Percentiles rank a stretch among this genome's conserved stretches.
Evolutionary conservation across 2,888 invertebrate species (phyloP).

Genomic region (Plemyria rubiginata): DNA sequence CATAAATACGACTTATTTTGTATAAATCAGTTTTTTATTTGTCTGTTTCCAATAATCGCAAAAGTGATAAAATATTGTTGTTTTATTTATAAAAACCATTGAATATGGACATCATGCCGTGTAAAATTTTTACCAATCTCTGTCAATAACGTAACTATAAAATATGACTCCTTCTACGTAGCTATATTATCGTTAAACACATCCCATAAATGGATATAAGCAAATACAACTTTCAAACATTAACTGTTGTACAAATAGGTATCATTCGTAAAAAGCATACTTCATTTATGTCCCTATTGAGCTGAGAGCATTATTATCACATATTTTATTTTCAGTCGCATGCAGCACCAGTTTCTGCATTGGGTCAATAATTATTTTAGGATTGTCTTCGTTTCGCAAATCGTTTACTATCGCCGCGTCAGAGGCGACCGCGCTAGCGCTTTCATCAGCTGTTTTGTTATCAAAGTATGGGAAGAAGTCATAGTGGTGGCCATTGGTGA

Average conservation of each 20-base stretch:
- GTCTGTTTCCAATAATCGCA: slow-evolving; percentile 9
- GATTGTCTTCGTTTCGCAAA: slow-evolving; percentile 64
- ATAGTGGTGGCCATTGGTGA: slow-evolving; percentile 74
- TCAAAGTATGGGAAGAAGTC: slow-evolving; percentile 80
- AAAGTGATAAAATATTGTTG: slow-evolving; percentile 21
- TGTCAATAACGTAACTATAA: slow-evolving; percentile 41
- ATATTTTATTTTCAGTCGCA: slow-evolving; percentile 83
- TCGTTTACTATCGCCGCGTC: slow-evolving; percentile 37
- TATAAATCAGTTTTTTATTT: background rate
- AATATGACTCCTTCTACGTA: slow-evolving; percentile 50
- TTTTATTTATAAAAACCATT: slow-evolving; percentile 10
- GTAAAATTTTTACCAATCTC: slow-evolving; percentile 31
- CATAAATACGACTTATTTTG: too few relatives aligned
- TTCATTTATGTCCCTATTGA: slow-evolving; percentile 64
- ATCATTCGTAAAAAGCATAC: slow-evolving; percentile 66
- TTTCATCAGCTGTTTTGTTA: slow-evolving; percentile 65
- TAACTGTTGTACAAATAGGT: slow-evolving; percentile 65
- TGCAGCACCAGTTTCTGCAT: slow-evolving; percentile 82
- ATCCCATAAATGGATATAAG: slow-evolving; percentile 54
- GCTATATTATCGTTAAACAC: slow-evolving; percentile 46
- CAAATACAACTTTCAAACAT: slow-evolving; percentile 57
- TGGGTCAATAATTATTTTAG: slow-evolving; percentile 81
- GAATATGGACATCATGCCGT: slow-evolving; percentile 12
- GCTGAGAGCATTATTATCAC: slow-evolving; percentile 82
- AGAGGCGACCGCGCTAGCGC: slow-evolving; percentile 35